Evolutionary conservation across 2,113 vertebrate genomes (phyloP), one percentile per base, ranked within the genome.

Genomic region (Lipophrys pholis): DNA sequence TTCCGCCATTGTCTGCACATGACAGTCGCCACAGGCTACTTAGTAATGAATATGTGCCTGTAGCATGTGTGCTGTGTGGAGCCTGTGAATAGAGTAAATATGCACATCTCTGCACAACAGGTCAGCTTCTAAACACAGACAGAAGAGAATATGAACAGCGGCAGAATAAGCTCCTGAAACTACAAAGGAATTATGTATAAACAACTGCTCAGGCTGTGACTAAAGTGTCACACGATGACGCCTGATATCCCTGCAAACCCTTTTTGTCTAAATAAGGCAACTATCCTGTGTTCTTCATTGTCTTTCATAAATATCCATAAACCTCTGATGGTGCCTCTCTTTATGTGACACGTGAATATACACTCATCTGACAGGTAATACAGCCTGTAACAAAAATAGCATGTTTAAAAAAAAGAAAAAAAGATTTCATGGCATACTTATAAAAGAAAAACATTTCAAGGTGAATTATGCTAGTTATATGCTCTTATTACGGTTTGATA

Each of bases 11-110:
- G 91, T 93, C 87, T 89, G 83, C 86, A 88, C 73, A 87, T 82
- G 82, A 90, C 83, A 89, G 87, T 87, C 86, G 87, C 89, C 91
- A 91, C 89, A 88, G 91, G 91, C 90, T 91, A 91, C 88, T 89
- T 66, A 86, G 88, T 91, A 91, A 92, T 92, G 91, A 92, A 90
- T 88, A 84, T 83, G 82, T 88, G 88, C 89, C 89, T 91, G 88
- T 90, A 90, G 89, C 89, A 85, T 87, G 86, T 85, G 81, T 81
- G 84, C 84, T 71, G 77, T 64, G 63, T 63, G 75, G n/a, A 86
- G 80, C 79, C 82, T 87, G 84, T 90, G 87, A 91, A 90, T 87
- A 89, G 79, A 87, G 84, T 89, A 92, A 89, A 90, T 90, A 90
- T 90, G 76, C 90, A 88, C 91, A 80, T 91, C 91, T 85, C 83